These are phyloP conservation scores for Leptinotarsa peninsularis DNA, from an alignment of 2,888 invertebrate species.

Conservation along the genomic window DNA sequence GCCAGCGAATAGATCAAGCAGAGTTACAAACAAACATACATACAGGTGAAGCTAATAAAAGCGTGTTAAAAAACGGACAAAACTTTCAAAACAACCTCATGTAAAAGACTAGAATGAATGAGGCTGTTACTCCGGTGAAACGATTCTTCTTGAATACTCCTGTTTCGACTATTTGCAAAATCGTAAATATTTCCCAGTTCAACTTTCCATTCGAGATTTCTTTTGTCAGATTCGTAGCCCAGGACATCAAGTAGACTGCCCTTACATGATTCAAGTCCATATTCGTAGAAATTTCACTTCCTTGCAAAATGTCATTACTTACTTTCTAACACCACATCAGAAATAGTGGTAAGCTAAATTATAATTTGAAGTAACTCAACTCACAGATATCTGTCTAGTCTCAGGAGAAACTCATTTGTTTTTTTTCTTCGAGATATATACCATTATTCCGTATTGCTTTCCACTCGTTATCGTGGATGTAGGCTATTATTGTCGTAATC, in stretches of 20 bases:
- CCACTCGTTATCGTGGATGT: background rate
- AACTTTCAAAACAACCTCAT: too few relatives aligned
- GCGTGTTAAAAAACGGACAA: too few relatives aligned
- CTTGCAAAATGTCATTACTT: background rate
- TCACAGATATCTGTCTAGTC: background rate
- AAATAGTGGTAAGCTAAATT: background rate
- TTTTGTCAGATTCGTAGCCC: background rate
- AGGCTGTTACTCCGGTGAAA: too few relatives aligned
- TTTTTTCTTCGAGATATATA: background rate
- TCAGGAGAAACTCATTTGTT: background rate
- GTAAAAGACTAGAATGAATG: too few relatives aligned
- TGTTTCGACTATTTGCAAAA: too few relatives aligned
- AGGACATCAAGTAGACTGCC: background rate
- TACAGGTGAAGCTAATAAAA: too few relatives aligned
- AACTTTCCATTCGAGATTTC: too few relatives aligned
- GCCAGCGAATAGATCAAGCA: too few relatives aligned
- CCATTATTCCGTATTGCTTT: background rate
- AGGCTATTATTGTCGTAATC: background rate
- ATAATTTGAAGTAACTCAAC: background rate
- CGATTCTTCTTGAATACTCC: too few relatives aligned
- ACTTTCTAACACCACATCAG: slow-evolving; percentile 10
- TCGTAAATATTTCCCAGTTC: too few relatives aligned
- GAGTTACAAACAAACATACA: too few relatives aligned
- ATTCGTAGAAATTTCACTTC: background rate
- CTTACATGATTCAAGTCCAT: background rate